Base-by-base conservation (phyloP, 2,113 vertebrate genomes). In the Eptesicus fuscus region DNA sequence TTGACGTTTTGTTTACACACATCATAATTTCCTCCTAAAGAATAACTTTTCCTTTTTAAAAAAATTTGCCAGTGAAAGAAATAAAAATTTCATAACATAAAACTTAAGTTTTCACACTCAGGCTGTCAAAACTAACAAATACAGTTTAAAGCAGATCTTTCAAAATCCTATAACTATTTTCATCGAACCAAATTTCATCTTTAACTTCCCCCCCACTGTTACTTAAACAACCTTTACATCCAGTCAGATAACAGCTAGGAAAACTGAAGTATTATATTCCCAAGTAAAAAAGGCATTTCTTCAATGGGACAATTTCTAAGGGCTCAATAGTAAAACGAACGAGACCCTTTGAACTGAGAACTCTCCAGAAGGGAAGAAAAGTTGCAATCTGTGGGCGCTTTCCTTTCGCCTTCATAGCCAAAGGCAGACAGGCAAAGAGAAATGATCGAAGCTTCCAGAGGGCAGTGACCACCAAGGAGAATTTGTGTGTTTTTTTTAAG, bases 1-100 rank as follows among this genome's bases (percentile, higher is more conserved):
- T 91, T 90, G 51, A 84, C 73, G 86, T 78, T 92, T 47, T 96
- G 51, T 92, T 94, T 82, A 40, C 4, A 40, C 5, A 70, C 9
- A n/a, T 44, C 35, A n/a, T 37, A 61, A 88, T 96, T 87, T 95
- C 22, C n/a, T n/a, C 51, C n/a, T 28, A 78, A 37, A 61, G 83
- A 96, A 61, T 61, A 91, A 4, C 20, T 37, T 78, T 88, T 88
- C n/a, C 42, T 85, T 65, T 92, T 47, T 22, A 17, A 11, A 87
- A 91, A 91, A 88, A 76, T 16, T 56, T 42, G 20, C 22, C 51
- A 51, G 6, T 61, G 23, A 83, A 53, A 70, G 69, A 67, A 93
- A 83, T 35, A 59, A 40, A 44, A 80, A 59, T 90, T 88, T 78
- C 56, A 77, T n/a, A 61, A 73, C 5, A 23, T 71, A 53, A 89